Base-by-base conservation (phyloP, 2,113 vertebrate species). In the Odobenus rosmarus region DNA sequence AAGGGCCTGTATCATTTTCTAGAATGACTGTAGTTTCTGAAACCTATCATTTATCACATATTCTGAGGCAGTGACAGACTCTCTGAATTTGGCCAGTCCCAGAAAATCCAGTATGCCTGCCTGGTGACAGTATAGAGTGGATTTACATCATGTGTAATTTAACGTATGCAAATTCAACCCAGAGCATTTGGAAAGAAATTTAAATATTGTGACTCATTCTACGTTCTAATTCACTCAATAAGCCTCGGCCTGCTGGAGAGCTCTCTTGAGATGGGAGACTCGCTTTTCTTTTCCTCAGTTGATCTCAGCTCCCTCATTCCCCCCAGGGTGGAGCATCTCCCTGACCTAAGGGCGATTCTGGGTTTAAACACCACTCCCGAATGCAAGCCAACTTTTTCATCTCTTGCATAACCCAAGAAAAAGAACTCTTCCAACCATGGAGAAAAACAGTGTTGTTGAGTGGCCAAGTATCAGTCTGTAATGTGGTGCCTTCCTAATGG, bases 1-100 rank as follows among this genome's bases (percentile, higher is more conserved):
- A 90, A 71, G 21, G 53, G 55, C 18, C 7, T 76, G 3, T 67
- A 67, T 96, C 79, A 49, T 96, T 97, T 95, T 96, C 46, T 90
- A 74, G 49, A 84, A 87, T 69, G 57, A 84, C 46, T 90, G 1
- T 49, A n/a, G 62, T 88, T 92, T 95, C 36, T 76, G 67, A 96
- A 97, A 87, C 19, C 24, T 90, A 4, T 53, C 62, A 92, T 81
- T 90, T 94, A 74, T 89, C 67, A 89, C 15, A 67, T 57, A 42
- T 5, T 67, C 39, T 92, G 13, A 76, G 67, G 23, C 36, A 53
- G 62, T 90, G 21, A 59, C 36, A 80, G 82, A 93, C 61, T 83
- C 81, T 71, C 57, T 91, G 67, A 76, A 84, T 94, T 82, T 96
- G 71, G 28, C 26, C 18, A 84, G 33, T 94, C 62, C 62, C 55